Evolutionary conservation across 2,113 vertebrate genomes (phyloP).

Genomic region (Paraplagusia blochii): DNA sequence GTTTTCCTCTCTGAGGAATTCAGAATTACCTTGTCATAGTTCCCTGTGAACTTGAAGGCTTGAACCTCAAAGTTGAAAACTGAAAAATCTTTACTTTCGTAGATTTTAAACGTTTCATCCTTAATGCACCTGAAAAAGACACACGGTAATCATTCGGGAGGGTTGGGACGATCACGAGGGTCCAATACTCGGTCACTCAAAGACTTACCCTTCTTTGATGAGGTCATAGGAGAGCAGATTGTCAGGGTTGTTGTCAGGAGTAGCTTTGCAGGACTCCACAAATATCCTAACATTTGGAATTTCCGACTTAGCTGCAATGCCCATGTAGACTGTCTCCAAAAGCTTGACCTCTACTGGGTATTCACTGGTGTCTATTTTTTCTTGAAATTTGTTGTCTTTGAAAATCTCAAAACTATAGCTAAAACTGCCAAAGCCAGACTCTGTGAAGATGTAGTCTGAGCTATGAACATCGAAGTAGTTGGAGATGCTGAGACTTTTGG

Average conservation of each 20-base stretch:
- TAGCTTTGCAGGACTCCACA: slow-evolving; percentile 76
- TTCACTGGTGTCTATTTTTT: slow-evolving; percentile 23
- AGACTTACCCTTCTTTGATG: slow-evolving; percentile 67
- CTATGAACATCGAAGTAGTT: slow-evolving; percentile 56
- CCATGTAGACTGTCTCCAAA: slow-evolving; percentile 63
- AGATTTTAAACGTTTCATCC: slow-evolving; percentile 58
- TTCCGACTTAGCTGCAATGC: slow-evolving; percentile 61
- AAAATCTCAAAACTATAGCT: slow-evolving; percentile 71
- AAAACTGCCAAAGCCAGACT: slow-evolving; percentile 74
- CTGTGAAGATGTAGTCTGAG: slow-evolving; percentile 68
- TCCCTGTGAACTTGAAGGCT: slow-evolving; percentile 73
- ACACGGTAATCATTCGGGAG: neutral
- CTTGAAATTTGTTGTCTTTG: slow-evolving; percentile 41
- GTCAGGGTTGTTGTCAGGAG: slow-evolving; percentile 64
- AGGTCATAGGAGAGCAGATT: slow-evolving; percentile 64
- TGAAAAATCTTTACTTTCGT: slow-evolving; percentile 12
- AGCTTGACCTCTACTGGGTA: slow-evolving; percentile 71
- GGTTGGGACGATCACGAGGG: no score
- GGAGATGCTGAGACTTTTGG: slow-evolving; percentile 64
- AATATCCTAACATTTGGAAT: slow-evolving; percentile 64
- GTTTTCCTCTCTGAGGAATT: no score
- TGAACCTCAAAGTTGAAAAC: slow-evolving; percentile 67
- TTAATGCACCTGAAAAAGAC: slow-evolving; percentile 54
- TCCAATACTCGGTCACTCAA: neutral
- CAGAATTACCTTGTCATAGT: slow-evolving; percentile 62